These are phyloP conservation scores for Choristoneura fumiferana DNA, from an alignment of 1,140 invertebrate species.

Conservation along the genomic window DNA sequence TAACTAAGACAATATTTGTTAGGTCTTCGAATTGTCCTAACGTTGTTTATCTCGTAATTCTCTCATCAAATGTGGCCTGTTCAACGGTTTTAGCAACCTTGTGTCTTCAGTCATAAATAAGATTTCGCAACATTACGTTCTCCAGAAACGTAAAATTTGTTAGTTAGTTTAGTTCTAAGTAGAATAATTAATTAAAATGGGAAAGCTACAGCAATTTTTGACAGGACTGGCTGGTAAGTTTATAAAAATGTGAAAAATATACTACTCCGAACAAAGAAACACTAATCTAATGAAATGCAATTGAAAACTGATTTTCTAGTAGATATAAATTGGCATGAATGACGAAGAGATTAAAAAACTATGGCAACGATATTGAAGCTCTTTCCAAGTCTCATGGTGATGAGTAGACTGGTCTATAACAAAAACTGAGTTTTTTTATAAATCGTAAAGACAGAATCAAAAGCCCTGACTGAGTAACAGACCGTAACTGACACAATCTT, in stretches of 20 bases:
- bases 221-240: constrained; percentile 33
- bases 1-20: constrained; percentile 10
- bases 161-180: constrained; percentile 58
- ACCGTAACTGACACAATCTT: too few relatives aligned
- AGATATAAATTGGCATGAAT: too few relatives aligned
- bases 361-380: too few relatives aligned
- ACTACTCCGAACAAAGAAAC: too few relatives aligned
- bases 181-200: constrained; percentile 26
- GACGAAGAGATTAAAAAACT: too few relatives aligned
- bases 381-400: too few relatives aligned
- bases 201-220: constrained; percentile 25
- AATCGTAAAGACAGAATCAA: too few relatives aligned
- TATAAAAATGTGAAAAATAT: constrained; percentile 1
- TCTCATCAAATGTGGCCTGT: background rate
- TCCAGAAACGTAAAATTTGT: constrained; percentile 26
- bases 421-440: too few relatives aligned
- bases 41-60: background rate
- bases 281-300: too few relatives aligned
- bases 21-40: background rate
- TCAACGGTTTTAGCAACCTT: background rate
- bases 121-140: background rate
- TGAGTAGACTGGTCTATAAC: too few relatives aligned
- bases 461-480: too few relatives aligned
- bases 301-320: too few relatives aligned
- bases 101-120: background rate